Base-by-base conservation (phyloP, 2,797 vertebrate species). In the Choloepus didactylus region DNA sequence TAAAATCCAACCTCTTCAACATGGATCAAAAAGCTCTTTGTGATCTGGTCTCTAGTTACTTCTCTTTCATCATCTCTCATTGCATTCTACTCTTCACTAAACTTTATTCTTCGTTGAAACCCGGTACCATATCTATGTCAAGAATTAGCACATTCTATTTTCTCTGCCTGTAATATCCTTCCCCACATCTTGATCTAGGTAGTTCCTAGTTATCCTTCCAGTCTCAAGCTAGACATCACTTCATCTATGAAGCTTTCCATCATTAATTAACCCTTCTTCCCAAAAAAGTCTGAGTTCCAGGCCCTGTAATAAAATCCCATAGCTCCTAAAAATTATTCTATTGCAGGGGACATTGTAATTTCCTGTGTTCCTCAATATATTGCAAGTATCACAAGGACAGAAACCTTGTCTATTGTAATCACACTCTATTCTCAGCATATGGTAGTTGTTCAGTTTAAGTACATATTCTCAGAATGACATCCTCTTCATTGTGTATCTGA, bases 1-100 rank as follows among this genome's bases (percentile, higher is more conserved):
- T 94, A 93, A 76, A 95, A 90, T 25, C 25, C 38, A 82, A 51
- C 41, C 46, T 80, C 46, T 90, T 83, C 29, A 91, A 64, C 9
- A 15, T 67, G 49, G 49, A 41, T 85, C 10, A 69, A 72, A 92
- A 87, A 69, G 9, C 16, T 60, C 29, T 87, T 89, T 64, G 29
- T 70, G 5, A 84, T 31, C 18, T 83, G 62, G 60, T 87, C 38
- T 59, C 56, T 35, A 35, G 35, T 80, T 60, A 62, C 27, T 82
- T 89, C 27, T 66, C 31, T 92, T 66, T 54, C 21, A 60, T 87
- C 9, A 15, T 38, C 10, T 83, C 46, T 70, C 62, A 77, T 76
- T 35, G 44, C 21, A 41, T 64, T 72, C 54, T 35, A 54, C 12
- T 90, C 64, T 29, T 19, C 38, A 85, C 1, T 72, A 31, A 46